Base-by-base conservation (phyloP, 2,888 invertebrate species). In the Agrenia bidenticulata region DNA sequence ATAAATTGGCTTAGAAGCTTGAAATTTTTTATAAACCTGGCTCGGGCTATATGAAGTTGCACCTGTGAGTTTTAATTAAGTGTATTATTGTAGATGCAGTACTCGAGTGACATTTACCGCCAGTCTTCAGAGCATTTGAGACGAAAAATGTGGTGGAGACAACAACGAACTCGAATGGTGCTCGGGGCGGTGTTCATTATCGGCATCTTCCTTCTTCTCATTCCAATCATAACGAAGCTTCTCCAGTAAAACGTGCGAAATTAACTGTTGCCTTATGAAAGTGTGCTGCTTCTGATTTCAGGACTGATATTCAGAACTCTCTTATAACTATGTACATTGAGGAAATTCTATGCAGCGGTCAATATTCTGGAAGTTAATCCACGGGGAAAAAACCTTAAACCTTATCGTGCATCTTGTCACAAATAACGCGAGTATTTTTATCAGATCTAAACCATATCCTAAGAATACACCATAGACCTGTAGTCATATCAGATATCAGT, bases 61-160 rank as follows among this genome's bases (percentile, higher is more conserved):
- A 23, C n/a, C 27, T 56, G 11, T 23, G 23, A 58, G 9, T 7
- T 57, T n/a, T 50, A 53, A 51, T 57, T 39, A 23, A 42, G 45
- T 56, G 57, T 57, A 55, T 21, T 58, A 50, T 56, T 49, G 21
- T 24, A 74, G 74, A 41, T 74, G 45, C 69, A 67, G 53, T 66
- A 70, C 24, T 67, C 73, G 13, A 71, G 74, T 58, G 74, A 74
- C 50, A 73, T 74, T 68, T 74, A 74, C 55, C 63, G 70, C 15
- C 74, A 74, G 56, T 73, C 73, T 24, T 66, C 69, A 13, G 74
- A 74, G 24, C 70, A 68, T 58, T 58, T 74, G 21, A 58, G 73
- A 37, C 63, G 74, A 24, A 74, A 74, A 58, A 57, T 73, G 51
- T 68, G 66, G 70, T 74, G 74, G 74, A 59, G 74, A 26, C 68